Evolutionary conservation across 1,140 invertebrate genomes (phyloP).

Genomic region (Microplitis demolitor): DNA sequence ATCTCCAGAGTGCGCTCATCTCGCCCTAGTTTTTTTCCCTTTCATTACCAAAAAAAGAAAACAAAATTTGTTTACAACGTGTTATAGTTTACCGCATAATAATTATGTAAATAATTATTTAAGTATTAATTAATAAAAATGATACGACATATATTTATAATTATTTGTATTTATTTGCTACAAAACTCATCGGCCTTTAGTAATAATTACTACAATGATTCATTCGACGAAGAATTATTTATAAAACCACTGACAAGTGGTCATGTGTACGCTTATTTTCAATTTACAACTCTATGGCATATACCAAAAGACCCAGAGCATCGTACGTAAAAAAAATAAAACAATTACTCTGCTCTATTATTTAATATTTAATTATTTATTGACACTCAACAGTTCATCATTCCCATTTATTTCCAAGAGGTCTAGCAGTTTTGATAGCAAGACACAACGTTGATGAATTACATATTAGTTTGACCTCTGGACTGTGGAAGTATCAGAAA

Average conservation of each 20-base stretch:
- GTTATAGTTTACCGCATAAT: too few species aligned
- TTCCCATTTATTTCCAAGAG: conserved; percentile 86
- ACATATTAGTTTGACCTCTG: conserved; percentile 89
- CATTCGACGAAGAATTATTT: conserved; percentile 80
- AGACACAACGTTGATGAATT: conserved; percentile 87
- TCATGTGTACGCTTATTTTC: conserved; percentile 83
- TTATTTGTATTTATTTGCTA: conserved; percentile 5
- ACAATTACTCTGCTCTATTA: background rate
- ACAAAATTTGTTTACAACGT: too few species aligned
- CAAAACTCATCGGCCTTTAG: conserved; percentile 20
- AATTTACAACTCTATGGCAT: conserved; percentile 82
- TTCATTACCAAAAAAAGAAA: too few species aligned
- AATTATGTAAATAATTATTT: too few species aligned
- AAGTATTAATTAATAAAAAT: background rate
- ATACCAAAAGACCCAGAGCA: conserved; percentile 57
- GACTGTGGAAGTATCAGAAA: conserved; percentile 87
- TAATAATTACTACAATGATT: conserved; percentile 68
- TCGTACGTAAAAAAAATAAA: conserved; percentile 61
- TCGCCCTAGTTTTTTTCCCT: too few species aligned
- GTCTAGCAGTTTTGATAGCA: conserved; percentile 87
- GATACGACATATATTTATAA: background rate
- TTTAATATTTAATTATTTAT: too few species aligned
- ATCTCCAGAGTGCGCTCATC: too few species aligned
- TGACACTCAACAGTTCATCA: conserved; percentile 68
- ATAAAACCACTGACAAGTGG: conserved; percentile 78